Percentiles rank a stretch among this genome's conserved stretches.
Evolutionary conservation across 2,888 invertebrate genomes (phyloP).

Genomic region (Pristionchus mayeri): DNA sequence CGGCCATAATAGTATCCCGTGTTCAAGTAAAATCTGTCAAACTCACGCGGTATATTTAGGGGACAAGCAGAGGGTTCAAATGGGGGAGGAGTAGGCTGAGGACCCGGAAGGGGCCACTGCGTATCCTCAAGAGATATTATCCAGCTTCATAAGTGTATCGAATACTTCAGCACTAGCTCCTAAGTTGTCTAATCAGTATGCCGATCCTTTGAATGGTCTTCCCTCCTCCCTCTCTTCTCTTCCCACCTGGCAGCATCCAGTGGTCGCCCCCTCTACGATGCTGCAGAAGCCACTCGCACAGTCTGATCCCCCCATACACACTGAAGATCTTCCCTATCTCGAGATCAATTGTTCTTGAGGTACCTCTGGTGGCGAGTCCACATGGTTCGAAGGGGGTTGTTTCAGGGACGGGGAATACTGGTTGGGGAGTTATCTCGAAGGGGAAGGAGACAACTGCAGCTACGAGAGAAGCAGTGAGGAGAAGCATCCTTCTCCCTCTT

Average conservation of each 20-base stretch:
- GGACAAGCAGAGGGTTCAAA: constrained; percentile 4
- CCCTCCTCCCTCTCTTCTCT: too few species aligned
- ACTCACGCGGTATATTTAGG: neutral
- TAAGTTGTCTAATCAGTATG: too few species aligned
- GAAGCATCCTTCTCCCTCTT: neutral
- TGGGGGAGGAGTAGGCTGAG: neutral
- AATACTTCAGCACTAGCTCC: too few species aligned
- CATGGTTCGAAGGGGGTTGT: neutral
- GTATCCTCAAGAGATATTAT: too few species aligned
- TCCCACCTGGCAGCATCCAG: constrained; percentile 18
- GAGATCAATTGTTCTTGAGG: too few species aligned
- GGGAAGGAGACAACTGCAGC: neutral
- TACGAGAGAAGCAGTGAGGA: neutral
- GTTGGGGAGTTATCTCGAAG: neutral
- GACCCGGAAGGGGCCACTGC: neutral
- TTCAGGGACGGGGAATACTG: neutral
- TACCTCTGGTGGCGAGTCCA: neutral
- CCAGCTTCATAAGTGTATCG: too few species aligned
- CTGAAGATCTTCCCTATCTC: neutral
- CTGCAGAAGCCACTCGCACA: constrained; percentile 9
- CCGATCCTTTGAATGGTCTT: too few species aligned
- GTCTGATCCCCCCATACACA: neutral
- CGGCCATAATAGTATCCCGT: neutral
- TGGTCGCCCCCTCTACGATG: neutral
- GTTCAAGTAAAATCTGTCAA: neutral